Evolutionary conservation across 1,140 invertebrate genomes (phyloP).

Genomic region (Temnothorax curvispinosus): DNA sequence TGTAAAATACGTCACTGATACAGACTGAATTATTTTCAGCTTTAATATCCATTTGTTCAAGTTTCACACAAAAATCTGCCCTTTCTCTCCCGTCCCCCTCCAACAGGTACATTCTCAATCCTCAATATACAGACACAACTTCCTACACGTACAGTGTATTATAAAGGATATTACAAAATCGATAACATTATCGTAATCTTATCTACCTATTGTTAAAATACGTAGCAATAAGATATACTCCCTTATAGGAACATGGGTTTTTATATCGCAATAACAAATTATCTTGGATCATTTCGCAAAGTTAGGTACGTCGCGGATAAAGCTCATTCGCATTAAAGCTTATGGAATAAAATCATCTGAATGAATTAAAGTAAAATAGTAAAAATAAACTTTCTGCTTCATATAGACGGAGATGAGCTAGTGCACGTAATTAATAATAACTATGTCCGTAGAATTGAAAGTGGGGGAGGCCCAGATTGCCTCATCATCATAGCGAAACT

Average conservation of each 20-base stretch:
- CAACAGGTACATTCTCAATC: constrained; percentile 59
- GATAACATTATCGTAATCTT: constrained; percentile 24
- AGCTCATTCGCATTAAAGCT: constrained; percentile 52
- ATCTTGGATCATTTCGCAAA: constrained; percentile 46
- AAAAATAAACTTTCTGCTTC: constrained; percentile 47
- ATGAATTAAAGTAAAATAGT: neutral
- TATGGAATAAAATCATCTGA: constrained; percentile 46
- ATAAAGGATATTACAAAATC: constrained; percentile 44
- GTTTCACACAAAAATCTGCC: neutral
- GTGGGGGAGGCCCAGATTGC: constrained; percentile 81
- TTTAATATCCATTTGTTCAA: neutral
- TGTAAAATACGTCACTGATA: neutral
- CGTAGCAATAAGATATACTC: constrained; percentile 23
- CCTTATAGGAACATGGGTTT: constrained; percentile 5
- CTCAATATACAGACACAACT: neutral
- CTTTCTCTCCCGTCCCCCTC: neutral
- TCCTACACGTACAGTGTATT: constrained; percentile 8
- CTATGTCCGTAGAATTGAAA: constrained; percentile 83
- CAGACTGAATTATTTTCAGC: too few relatives aligned
- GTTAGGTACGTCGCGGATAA: constrained; percentile 51
- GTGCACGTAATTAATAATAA: constrained; percentile 31
- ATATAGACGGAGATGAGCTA: constrained; percentile 26
- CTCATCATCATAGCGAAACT: constrained; percentile 83
- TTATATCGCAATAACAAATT: constrained; percentile 49
- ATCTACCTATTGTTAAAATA: constrained; percentile 18